A percentile compares a stretch with the other conserved stretches of the same genome.
These are phyloP conservation scores for Sinotaia quadrata DNA, from an alignment of 2,888 invertebrate genomes.

Conservation along the genomic window DNA sequence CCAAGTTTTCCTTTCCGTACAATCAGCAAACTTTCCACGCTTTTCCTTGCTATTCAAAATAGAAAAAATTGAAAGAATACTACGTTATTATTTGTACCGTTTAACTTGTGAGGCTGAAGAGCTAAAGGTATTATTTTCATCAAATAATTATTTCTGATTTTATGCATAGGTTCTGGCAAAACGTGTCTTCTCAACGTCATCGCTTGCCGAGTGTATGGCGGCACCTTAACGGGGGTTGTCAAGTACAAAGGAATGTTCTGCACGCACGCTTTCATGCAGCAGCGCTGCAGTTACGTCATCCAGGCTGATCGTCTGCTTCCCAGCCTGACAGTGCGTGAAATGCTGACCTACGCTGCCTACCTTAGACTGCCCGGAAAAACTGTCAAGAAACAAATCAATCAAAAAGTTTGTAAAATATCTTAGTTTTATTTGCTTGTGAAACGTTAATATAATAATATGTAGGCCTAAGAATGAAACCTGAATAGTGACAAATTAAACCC, in stretches of 20 bases:
- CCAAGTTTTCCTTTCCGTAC: no score
- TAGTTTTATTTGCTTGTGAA: background rate
- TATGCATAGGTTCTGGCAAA: constrained; percentile 89
- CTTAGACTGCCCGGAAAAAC: constrained; percentile 67
- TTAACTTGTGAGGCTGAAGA: no score
- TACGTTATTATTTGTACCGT: no score
- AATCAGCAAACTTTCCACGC: no score
- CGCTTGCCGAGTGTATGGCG: constrained; percentile 74
- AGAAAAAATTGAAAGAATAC: no score
- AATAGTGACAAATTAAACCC: background rate
- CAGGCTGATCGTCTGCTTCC: constrained; percentile 87
- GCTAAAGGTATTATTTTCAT: no score
- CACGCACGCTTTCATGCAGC: constrained; percentile 82
- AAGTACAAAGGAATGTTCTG: constrained; percentile 52
- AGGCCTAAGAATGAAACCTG: background rate
- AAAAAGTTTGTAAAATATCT: background rate
- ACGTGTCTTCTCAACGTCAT: constrained; percentile 94
- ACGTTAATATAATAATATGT: background rate
- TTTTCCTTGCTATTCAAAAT: no score
- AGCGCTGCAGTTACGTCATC: constrained; percentile 87
- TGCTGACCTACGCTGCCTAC: constrained; percentile 64
- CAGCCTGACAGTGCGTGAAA: constrained; percentile 88
- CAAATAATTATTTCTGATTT: background rate
- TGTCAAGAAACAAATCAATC: background rate
- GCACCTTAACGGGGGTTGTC: constrained; percentile 51